Evolutionary conservation across 2,888 invertebrate species (phyloP), one percentile per base, ranked within the genome.

Genomic region (Stenolophus ochropezus): DNA sequence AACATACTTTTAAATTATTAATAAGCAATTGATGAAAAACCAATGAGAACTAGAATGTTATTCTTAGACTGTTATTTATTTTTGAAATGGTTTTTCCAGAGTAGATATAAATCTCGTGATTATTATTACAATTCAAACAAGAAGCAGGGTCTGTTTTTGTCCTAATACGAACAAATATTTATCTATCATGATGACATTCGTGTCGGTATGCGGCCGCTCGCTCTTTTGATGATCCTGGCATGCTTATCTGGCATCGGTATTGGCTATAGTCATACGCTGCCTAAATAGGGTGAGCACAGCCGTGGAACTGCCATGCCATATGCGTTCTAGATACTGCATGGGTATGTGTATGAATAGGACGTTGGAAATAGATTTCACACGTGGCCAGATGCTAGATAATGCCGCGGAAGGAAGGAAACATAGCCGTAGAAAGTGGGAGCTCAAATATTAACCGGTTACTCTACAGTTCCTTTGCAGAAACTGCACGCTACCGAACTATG

Each of bases 311-410:
- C 23, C 14, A 74, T 51, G 49, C 74, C 74, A 74, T 74, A 74
- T 74, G 74, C 74, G 61, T 61, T 61, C 14, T 69, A 69, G 27
- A 33, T 69, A 69, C 18, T 33, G n/a, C 11, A 21, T 18, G 33
- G 65, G 61, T 61, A 69, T 69, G 65, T 69, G 65, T 69, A 61
- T 61, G 61, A 61, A 61, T 61, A 61, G 61, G 14, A 6, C 11
- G 33, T 33, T 61, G 23, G 16, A 77, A 61, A 77, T 65, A 77
- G 58, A 76, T 76, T 76, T 61, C 77, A 77, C 77, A 77, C 77
- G 77, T 77, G 77, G 61, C 77, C 77, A 77, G 65, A 77, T 77
- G 77, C 56, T 56, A 56, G 56, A 56, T 56, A 56, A 56, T 14
- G 20, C 56, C 18, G 4, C 18, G 21, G 21, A 42, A 42, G 33